Conservation (phyloP, 2,888 invertebrate genomes). For the Mellilla xanthometata region DNA sequence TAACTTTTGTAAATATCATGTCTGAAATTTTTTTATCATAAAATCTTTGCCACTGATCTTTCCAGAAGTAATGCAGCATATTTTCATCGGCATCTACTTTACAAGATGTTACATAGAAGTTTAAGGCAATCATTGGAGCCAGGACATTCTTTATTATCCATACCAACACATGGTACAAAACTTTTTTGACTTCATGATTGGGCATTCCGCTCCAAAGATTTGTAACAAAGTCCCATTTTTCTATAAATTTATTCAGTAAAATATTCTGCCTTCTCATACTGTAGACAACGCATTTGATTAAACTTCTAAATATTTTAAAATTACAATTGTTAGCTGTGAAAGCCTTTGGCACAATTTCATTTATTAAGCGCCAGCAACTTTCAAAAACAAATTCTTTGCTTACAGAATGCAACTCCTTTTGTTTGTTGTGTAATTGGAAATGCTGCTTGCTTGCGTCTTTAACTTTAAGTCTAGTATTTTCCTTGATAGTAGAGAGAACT, state of each 20-base stretch:
- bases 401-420: conserved; percentile 39
- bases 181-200: conserved; percentile 22
- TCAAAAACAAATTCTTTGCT: conserved; percentile 51
- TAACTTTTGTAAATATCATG: conserved; percentile 52
- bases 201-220: conserved; percentile 46
- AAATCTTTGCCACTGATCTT: conserved; percentile 71
- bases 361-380: conserved; percentile 48
- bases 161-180: conserved; percentile 43
- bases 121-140: conserved; percentile 62
- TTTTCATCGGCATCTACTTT: conserved; percentile 68
- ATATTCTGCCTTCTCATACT: conserved; percentile 70
- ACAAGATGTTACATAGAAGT: conserved; percentile 71
- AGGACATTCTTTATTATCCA: conserved; percentile 63
- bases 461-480: conserved; percentile 45
- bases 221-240: conserved; percentile 56
- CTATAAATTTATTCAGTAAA: conserved; percentile 39
- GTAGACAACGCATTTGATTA: conserved; percentile 49
- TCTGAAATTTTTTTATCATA: conserved; percentile 62
- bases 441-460: conserved; percentile 58
- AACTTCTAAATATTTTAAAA: conserved; percentile 52
- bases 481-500: conserved; percentile 43
- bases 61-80: conserved; percentile 69
- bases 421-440: conserved; percentile 34
- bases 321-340: conserved; percentile 60
- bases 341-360: conserved; percentile 55